phyloP scores from a whole-genome alignment of 2,113 vertebrate genomes.

The Pachycephala philippinensis region DNA sequence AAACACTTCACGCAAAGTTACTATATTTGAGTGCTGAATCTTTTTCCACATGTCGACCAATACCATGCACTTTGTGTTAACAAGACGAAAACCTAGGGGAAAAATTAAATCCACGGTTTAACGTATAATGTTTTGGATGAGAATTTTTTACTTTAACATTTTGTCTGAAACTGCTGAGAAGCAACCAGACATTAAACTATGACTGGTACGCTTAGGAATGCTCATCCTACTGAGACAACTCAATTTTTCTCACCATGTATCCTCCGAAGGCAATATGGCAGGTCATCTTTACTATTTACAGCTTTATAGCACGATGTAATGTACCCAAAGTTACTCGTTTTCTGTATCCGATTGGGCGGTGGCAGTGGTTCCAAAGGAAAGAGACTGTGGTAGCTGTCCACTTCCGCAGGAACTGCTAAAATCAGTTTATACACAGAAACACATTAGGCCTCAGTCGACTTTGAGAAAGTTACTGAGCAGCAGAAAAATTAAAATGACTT shows the following conservation, averaged over 20 bases:
- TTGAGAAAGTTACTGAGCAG: neutral
- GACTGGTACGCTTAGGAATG: neutral
- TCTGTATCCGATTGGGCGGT: conserved; percentile 94
- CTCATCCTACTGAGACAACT: neutral
- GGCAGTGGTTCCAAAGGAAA: conserved; percentile 95
- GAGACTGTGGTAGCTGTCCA: conserved; percentile 98
- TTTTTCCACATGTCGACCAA: conserved; percentile 99
- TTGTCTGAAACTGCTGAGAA: neutral
- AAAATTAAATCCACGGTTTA: neutral
- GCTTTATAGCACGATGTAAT: conserved; percentile 99
- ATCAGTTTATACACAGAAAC: conserved; percentile 38
- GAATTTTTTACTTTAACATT: neutral
- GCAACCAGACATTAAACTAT: neutral
- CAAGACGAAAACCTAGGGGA: conserved; percentile 89
- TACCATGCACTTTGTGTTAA: conserved; percentile 99
- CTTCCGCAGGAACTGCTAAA: conserved; percentile 92
- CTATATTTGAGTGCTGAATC: conserved; percentile 96
- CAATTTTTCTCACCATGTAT: conserved; percentile 86
- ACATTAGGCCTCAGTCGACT: neutral
- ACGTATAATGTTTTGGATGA: neutral
- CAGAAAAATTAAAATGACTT: neutral
- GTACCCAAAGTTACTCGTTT: conserved; percentile 98
- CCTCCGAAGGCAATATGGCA: conserved; percentile 97
- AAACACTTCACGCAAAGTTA: conserved; percentile 95
- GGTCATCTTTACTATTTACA: conserved; percentile 97